Evolutionary conservation across 2,888 invertebrate species (phyloP).

Genomic region (Metallyticus violacea): DNA sequence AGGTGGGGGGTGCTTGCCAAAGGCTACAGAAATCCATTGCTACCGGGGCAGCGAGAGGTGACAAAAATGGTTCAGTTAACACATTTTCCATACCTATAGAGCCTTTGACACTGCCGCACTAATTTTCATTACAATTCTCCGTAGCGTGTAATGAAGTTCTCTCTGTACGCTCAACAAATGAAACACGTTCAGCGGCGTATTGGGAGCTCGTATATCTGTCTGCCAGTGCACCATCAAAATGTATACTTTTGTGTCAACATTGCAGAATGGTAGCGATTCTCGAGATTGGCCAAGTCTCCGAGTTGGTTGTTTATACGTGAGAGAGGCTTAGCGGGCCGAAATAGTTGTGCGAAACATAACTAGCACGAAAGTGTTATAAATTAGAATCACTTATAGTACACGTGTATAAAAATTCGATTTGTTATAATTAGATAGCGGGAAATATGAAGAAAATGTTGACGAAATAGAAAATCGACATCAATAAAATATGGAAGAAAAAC

Average conservation of each 20-base stretch:
- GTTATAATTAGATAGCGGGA: too few relatives aligned
- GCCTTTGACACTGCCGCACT: slow-evolving; percentile 6
- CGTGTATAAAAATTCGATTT: too few relatives aligned
- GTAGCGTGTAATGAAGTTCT: slow-evolving; percentile 8
- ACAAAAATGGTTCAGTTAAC: neutral
- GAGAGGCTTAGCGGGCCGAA: too few relatives aligned
- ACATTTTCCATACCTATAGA: neutral
- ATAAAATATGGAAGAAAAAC: too few relatives aligned
- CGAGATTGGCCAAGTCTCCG: too few relatives aligned
- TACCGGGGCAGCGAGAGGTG: neutral
- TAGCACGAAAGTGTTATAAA: too few relatives aligned
- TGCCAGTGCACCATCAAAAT: neutral
- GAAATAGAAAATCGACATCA: too few relatives aligned
- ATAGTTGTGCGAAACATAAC: too few relatives aligned
- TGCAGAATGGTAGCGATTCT: too few relatives aligned
- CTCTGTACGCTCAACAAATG: neutral
- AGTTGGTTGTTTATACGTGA: too few relatives aligned
- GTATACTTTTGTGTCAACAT: neutral
- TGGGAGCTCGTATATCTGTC: neutral
- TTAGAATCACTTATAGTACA: too few relatives aligned
- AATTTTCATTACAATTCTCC: slow-evolving; percentile 7
- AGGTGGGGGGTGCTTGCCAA: neutral
- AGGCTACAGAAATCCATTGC: neutral
- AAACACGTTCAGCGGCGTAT: neutral
- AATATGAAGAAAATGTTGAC: too few relatives aligned